Evolutionary conservation across 2,888 invertebrate species (phyloP).

Genomic region (Tineola bisselliella): DNA sequence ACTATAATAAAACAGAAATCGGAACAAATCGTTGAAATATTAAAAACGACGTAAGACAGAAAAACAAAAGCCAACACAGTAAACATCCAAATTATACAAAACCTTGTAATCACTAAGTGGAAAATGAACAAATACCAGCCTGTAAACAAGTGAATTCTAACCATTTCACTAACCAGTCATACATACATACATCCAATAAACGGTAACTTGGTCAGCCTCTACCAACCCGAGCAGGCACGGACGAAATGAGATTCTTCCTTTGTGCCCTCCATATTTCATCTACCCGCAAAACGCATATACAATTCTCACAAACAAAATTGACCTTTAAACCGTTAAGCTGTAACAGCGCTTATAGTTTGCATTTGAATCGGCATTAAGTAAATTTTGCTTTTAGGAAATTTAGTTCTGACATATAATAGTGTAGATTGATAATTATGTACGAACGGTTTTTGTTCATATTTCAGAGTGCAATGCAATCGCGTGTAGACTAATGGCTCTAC

Average conservation of each 20-base stretch:
- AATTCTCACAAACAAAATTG: slow-evolving; percentile 24
- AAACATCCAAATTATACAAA: too few species aligned
- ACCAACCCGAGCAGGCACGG: slow-evolving; percentile 38
- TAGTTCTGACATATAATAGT: slow-evolving; percentile 29
- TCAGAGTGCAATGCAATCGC: background rate
- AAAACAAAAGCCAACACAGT: too few species aligned
- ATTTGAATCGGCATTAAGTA: slow-evolving; percentile 25
- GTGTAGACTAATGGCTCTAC: too few species aligned
- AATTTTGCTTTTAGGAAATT: slow-evolving; percentile 49
- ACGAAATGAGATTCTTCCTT: slow-evolving; percentile 51
- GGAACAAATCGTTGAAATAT: too few species aligned
- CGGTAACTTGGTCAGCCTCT: slow-evolving; percentile 25
- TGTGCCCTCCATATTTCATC: slow-evolving; percentile 53
- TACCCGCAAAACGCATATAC: slow-evolving; percentile 35
- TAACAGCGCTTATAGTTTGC: slow-evolving; percentile 21
- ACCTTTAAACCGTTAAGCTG: slow-evolving; percentile 26
- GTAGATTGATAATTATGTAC: slow-evolving; percentile 40
- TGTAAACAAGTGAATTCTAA: background rate
- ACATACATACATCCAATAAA: slow-evolving; percentile 32
- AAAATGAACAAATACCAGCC: background rate
- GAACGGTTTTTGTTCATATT: slow-evolving; percentile 29
- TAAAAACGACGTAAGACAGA: too few species aligned
- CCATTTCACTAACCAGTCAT: slow-evolving; percentile 18
- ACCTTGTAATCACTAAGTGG: background rate
- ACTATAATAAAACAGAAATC: too few species aligned